phyloP scores from a whole-genome alignment of 2,113 vertebrate genomes.

The rat (Rattus norvegicus) region GRCr8 NC_086019.1:137345001-137345500 shows the following conservation, averaged over 20 bases:
- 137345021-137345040: neutral
- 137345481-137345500: neutral
- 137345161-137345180: neutral
- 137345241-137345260: neutral
- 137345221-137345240: neutral
- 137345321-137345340: neutral
- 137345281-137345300: neutral
- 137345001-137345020: neutral
- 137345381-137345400: neutral
- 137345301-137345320: neutral
- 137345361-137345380: neutral
- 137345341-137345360: neutral
- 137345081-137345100: neutral
- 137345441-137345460: neutral
- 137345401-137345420: neutral
- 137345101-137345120: neutral
- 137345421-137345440: neutral
- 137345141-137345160: neutral
- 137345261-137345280: neutral
- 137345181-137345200: neutral
- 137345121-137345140: neutral
- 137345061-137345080: neutral
- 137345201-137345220: neutral
- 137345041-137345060: neutral
- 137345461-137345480: neutral